Percentiles rank a stretch among this genome's conserved stretches.
Conservation (phyloP, 2,113 vertebrate genomes). For the Laterallus jamaicensis region DNA sequence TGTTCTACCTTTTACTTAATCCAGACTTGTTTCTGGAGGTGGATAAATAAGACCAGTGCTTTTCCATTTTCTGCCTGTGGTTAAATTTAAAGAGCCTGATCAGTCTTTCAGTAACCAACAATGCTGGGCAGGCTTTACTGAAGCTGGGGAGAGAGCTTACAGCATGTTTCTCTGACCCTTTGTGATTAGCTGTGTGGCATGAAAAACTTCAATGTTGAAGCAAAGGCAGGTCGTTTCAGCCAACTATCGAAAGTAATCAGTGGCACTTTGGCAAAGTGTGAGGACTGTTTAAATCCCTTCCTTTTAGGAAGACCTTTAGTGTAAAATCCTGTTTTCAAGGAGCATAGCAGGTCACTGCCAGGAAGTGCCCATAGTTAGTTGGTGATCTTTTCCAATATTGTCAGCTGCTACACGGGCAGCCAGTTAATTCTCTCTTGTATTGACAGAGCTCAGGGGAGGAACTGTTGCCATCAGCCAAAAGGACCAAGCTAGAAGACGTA, state of each 20-base stretch:
- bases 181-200: no score
- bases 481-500: constrained; percentile 78
- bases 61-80: not conserved
- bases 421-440: constrained; percentile 30
- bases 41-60: not conserved
- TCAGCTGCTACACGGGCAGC: not conserved
- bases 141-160: not conserved
- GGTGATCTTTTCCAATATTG: not conserved
- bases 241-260: not conserved
- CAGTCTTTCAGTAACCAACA: not conserved
- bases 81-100: not conserved
- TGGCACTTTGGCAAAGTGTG: not conserved
- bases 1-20: not conserved
- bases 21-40: not conserved
- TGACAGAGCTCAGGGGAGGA: constrained; percentile 56
- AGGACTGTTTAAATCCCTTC: not conserved
- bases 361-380: not conserved
- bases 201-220: not conserved
- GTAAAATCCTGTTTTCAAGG: not conserved
- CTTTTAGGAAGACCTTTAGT: not conserved
- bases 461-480: constrained; percentile 77
- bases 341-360: not conserved
- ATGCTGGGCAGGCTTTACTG: not conserved
- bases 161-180: not conserved
- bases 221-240: not conserved